Base-by-base conservation (phyloP, 2,888 invertebrate species). In the Hanleya hanleyi region DNA sequence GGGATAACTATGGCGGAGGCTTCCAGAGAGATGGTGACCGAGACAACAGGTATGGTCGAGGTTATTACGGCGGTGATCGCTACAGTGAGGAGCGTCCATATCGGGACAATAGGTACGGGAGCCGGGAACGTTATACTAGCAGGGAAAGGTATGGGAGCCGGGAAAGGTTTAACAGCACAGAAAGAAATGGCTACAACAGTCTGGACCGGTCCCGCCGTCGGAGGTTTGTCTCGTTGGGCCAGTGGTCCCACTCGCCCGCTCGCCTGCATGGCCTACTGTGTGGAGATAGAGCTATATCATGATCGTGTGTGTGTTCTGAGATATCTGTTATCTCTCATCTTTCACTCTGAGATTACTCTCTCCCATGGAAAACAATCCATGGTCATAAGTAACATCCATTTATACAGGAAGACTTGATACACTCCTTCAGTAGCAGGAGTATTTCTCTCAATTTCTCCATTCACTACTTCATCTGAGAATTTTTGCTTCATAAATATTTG, bases 41-140 rank as follows among this genome's bases (percentile, higher is more conserved):
- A 69, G 72, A 71, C 12, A 74, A 74, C 12, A 69, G 73, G 37
- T 73, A 68, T 22, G 76, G 76, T 51, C 50, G 77, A 4, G 67
- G 67, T 18, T 33, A 33, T 6, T 37, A 47, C 41, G 67, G 47
- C 7, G 29, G 22, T 33, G 70, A 70, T 47, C 38, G 67, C 22
- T 67, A 41, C 36, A 49, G 18, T 29, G 67, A 6, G 4, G 67
- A 32, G 18, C 41, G 57, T 12, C 18, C 41, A 12, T 12, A 41
- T 41, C 22, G 57, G 29, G 32, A 29, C 29, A 57, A 57, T 32
- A 57, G 57, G 57, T 57, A 57, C 57, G 57, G 57, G 26, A 57
- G 57, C 32, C 57, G 22, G 29, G 57, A 57, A 15, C 57, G 57
- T 32, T 57, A 57, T 57, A 22, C 22, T 57, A 57, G 29, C 32